Percentiles rank a stretch among this genome's conserved stretches.
Evolutionary conservation across 2,797 vertebrate genomes (phyloP).

Genomic region (Syncerus caffer): DNA sequence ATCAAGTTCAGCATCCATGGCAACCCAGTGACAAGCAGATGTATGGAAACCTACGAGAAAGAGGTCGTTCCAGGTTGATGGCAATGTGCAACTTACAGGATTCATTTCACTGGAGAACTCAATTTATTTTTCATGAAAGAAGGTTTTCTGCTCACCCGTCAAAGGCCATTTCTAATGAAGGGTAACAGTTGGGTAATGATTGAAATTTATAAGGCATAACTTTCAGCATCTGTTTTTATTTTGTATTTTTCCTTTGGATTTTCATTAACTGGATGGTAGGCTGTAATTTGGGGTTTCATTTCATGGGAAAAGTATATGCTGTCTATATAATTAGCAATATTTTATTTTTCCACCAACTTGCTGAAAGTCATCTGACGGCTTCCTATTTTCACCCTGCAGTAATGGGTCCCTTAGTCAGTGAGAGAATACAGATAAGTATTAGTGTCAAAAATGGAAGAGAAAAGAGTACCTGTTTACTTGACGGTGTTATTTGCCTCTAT

Average conservation of each 20-base stretch:
- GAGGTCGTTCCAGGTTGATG: not conserved
- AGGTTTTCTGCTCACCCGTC: not conserved
- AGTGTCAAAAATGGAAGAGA: not conserved
- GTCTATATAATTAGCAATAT: not conserved
- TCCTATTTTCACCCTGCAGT: not conserved
- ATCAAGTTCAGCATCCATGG: no score
- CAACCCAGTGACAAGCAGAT: not conserved
- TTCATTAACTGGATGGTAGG: not conserved
- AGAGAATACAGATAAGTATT: not conserved
- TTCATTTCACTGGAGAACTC: not conserved
- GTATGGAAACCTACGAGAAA: not conserved
- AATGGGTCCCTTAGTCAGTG: not conserved
- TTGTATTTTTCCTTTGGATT: not conserved
- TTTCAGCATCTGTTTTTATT: not conserved
- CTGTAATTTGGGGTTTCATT: not conserved
- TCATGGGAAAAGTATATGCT: not conserved
- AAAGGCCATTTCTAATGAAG: not conserved
- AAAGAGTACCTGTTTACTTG: not conserved
- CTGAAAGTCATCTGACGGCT: not conserved
- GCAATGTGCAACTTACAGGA: not conserved
- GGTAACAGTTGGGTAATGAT: not conserved
- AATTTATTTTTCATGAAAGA: not conserved
- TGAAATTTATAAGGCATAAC: accelerated
- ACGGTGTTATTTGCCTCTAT: not conserved
- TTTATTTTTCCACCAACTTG: not conserved